Evolutionary conservation across 2,888 invertebrate genomes (phyloP), one percentile per base, ranked within the genome.

Genomic region (Hyalella azteca): DNA sequence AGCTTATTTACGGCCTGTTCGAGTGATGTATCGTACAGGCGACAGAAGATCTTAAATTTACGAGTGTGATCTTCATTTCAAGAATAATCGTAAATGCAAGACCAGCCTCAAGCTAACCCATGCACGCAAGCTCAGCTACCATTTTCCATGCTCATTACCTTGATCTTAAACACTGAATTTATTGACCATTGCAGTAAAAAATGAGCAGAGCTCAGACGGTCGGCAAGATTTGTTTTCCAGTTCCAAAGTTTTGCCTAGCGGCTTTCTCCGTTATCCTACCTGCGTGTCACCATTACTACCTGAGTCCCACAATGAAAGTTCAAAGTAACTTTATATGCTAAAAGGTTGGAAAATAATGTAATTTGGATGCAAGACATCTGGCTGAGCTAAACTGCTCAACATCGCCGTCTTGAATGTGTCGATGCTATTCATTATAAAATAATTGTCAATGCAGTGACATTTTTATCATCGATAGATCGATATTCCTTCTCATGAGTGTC

Each of bases 1-100:
- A 66, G 66, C 66, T 66, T 66, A 66, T 66, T 66, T 66, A 66
- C 66, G 66, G 66, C 36, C 66, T 66, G 66, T 36, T 66, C 66
- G 7, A 66, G 66, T 66, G 66, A 66, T 66, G 32, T 66, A 66
- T 66, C 66, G 19, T 66, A 5, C 36, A 66, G 36, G 39, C 66
- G 66, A 66, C 66, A 66, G 66, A 36, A 66, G 66, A 36, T 19
- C 19, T 32, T 13, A 66, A 66, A 66, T 66, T 66, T 36, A 66
- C 66, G 66, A 66, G 66, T 66, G 39, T 36, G 66, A 32, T 66
- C 66, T 66, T 66, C 66, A 66, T 66, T 66, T 66, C 66, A 45
- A 9, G 36, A n/a, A 66, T 19, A 66, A 19, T 19, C 32, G 45
- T 45, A 66, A 3, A 7, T 22, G 54, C 66, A 19, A n/a, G 22